These are phyloP conservation scores for Pionites leucogaster DNA, from an alignment of 2,113 vertebrate genomes.

Conservation along the genomic window DNA sequence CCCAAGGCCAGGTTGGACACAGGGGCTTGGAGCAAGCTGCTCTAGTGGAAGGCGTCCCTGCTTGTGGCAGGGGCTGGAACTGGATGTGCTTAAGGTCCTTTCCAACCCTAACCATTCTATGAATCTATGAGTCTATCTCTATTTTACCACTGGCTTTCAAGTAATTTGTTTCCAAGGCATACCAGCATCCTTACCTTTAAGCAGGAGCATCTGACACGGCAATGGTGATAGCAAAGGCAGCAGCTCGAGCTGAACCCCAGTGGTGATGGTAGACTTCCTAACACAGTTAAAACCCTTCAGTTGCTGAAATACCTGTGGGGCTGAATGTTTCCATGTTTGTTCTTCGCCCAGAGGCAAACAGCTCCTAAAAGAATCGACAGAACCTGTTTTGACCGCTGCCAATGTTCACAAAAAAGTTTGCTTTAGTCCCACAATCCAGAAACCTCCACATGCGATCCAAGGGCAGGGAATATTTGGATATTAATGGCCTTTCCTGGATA, in stretches of 20 bases:
- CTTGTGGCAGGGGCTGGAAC: background rate
- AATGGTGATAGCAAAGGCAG: fast-evolving
- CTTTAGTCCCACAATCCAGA: fast-evolving
- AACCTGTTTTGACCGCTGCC: background rate
- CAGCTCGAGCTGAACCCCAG: background rate
- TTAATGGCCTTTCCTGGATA: background rate
- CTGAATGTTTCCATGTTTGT: background rate
- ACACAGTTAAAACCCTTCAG: background rate
- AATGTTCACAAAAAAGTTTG: background rate
- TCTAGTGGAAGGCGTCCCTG: background rate
- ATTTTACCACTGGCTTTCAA: background rate
- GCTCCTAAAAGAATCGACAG: background rate
- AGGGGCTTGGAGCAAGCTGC: background rate
- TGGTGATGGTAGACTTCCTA: background rate
- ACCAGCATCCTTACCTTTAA: background rate
- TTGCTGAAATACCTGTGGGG: background rate
- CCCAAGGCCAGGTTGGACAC: background rate
- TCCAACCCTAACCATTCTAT: background rate
- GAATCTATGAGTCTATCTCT: background rate
- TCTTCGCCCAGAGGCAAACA: background rate
- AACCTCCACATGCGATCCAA: fast-evolving
- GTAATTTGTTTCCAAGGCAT: background rate
- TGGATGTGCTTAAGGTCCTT: background rate
- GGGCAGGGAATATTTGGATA: background rate
- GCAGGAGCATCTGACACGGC: background rate